Evolutionary conservation across 2,888 invertebrate species (phyloP).

Genomic region (Apantesis nais): DNA sequence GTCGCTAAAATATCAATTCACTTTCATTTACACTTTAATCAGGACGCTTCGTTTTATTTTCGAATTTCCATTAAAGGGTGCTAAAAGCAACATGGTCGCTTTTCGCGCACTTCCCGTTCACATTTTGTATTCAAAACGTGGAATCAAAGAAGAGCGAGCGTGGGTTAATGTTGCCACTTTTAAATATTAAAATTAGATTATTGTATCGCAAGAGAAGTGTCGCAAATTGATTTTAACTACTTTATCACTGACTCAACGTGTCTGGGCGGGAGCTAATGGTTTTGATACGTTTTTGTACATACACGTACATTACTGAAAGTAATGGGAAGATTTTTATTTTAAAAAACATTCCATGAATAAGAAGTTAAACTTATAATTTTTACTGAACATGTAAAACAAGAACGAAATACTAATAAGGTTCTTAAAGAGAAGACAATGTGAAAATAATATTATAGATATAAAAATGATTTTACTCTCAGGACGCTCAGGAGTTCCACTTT

Average conservation of each 20-base stretch:
- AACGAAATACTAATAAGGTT: too few relatives aligned
- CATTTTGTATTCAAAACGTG: slow-evolving; percentile 79
- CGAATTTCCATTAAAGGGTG: slow-evolving; percentile 76
- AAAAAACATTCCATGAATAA: not conserved
- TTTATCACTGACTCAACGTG: slow-evolving; percentile 42
- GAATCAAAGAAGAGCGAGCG: slow-evolving; percentile 67
- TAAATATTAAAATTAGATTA: slow-evolving; percentile 81
- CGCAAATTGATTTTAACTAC: slow-evolving; percentile 65
- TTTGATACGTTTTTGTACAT: slow-evolving; percentile 10
- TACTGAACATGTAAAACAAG: too few relatives aligned
- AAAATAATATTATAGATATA: not conserved
- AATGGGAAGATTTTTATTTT: not conserved
- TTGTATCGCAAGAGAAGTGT: slow-evolving; percentile 67
- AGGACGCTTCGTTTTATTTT: slow-evolving; percentile 68
- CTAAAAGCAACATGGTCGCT: slow-evolving; percentile 80
- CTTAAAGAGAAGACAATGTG: too few relatives aligned
- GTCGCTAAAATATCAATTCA: slow-evolving; percentile 72
- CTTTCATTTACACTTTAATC: slow-evolving; percentile 78
- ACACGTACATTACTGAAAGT: not conserved
- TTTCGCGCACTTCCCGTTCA: slow-evolving; percentile 67
- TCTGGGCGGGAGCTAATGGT: slow-evolving; percentile 14
- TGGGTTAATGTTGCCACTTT: slow-evolving; percentile 76
- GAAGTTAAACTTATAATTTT: too few relatives aligned
- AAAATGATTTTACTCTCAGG: not conserved
- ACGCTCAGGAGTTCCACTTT: too few relatives aligned